Evolutionary conservation across 1,140 invertebrate species (phyloP).

Genomic region (Hypsibius dujardini): DNA sequence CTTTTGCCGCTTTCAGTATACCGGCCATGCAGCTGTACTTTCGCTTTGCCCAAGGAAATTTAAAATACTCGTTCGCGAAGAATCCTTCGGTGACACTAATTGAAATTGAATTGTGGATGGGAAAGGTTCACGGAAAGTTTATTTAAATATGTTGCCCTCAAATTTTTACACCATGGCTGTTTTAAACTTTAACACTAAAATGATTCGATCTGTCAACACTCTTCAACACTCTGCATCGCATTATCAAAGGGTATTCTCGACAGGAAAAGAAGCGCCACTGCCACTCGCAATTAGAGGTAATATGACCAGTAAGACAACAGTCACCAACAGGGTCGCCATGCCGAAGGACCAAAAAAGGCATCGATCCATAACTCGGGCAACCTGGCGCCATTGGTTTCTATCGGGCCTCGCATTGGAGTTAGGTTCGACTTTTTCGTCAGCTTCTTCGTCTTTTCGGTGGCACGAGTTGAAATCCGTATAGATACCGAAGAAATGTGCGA

Average conservation of each 20-base stretch:
- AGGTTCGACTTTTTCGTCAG: not conserved
- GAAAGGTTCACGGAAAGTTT: too few relatives aligned
- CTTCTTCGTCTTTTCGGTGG: not conserved
- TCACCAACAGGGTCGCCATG: not conserved
- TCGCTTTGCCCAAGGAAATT: too few relatives aligned
- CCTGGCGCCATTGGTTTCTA: conserved; percentile 11
- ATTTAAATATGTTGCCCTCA: too few relatives aligned
- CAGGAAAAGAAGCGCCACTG: not conserved
- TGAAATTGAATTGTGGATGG: too few relatives aligned
- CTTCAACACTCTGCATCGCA: too few relatives aligned
- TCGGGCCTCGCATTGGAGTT: not conserved
- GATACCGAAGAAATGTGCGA: not conserved
- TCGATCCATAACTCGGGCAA: conserved; percentile 10
- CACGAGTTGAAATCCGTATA: conserved; percentile 7
- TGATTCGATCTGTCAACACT: too few relatives aligned
- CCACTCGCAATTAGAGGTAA: not conserved
- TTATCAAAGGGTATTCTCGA: not conserved
- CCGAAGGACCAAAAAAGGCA: not conserved
- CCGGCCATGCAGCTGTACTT: too few relatives aligned
- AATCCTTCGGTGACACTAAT: too few relatives aligned
- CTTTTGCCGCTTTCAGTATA: too few relatives aligned
- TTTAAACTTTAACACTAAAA: too few relatives aligned
- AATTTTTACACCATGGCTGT: too few relatives aligned
- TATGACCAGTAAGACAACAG: conserved; percentile 7
- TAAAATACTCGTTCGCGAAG: too few relatives aligned